phyloP scores from a whole-genome alignment of 2,113 vertebrate species.

The Camelus dromedarius region DNA sequence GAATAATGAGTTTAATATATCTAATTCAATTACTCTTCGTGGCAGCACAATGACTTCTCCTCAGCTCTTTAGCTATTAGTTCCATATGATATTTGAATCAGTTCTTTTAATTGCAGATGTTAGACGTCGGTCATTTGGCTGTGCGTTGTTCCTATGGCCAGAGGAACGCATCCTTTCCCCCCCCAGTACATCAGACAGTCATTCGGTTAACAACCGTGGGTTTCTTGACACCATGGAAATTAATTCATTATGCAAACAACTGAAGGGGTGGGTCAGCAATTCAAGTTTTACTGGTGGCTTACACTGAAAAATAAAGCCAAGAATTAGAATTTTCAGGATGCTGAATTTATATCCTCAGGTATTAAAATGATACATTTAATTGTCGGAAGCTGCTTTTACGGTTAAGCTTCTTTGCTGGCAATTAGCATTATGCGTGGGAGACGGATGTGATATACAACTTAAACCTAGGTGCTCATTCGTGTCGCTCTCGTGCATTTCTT shows the following conservation, averaged over 20 bases:
- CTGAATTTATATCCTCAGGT: constrained; percentile 71
- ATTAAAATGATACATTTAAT: constrained; percentile 78
- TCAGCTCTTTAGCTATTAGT: constrained; percentile 88
- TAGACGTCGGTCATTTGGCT: constrained; percentile 91
- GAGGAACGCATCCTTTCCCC: constrained; percentile 86
- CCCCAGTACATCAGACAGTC: constrained; percentile 88
- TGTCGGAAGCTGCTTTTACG: constrained; percentile 70
- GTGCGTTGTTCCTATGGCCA: constrained; percentile 82
- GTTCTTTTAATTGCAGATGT: constrained; percentile 94
- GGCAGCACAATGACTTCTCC: constrained; percentile 81
- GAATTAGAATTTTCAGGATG: constrained; percentile 63
- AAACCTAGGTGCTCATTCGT: constrained; percentile 57
- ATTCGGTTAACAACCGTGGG: constrained; percentile 91
- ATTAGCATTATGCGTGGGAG: constrained; percentile 73
- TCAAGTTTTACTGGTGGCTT: constrained; percentile 67
- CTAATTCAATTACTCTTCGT: constrained; percentile 92
- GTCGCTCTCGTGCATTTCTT: constrained; percentile 74
- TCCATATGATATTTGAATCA: constrained; percentile 93
- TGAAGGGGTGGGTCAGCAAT: constrained; percentile 5
- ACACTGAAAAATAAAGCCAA: constrained; percentile 57
- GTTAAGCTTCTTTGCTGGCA: constrained; percentile 78
- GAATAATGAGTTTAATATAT: constrained; percentile 94
- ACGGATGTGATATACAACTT: constrained; percentile 60
- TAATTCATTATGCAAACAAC: constrained; percentile 90
- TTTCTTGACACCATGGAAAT: constrained; percentile 90